These are phyloP conservation scores for Apostichopus parvimensis DNA, from an alignment of 35 echinoderm and acorn worm species.

Conservation along the genomic window DNA sequence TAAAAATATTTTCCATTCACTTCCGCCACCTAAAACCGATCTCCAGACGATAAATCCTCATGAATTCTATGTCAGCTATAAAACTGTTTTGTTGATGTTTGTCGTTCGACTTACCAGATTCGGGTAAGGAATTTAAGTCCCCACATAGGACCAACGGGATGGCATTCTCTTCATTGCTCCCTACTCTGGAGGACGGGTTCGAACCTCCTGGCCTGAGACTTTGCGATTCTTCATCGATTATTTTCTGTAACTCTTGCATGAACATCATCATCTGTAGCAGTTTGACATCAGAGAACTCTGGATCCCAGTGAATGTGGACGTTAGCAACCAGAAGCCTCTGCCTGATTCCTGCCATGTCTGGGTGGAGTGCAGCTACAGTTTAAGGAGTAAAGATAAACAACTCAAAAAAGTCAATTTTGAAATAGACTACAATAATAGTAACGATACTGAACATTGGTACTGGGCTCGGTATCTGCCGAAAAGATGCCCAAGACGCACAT, in stretches of 20 bases:
- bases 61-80: not conserved
- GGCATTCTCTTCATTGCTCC: not conserved
- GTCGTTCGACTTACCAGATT: conserved; percentile 72
- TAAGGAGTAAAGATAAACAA: not conserved
- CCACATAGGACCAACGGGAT: conserved; percentile 92
- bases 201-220: conserved; percentile 91
- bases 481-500: too few species aligned
- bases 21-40: too few species aligned
- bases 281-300: conserved; percentile 92
- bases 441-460: too few species aligned
- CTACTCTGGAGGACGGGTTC: not conserved
- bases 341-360: conserved; percentile 54
- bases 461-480: too few species aligned
- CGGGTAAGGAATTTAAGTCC: conserved; percentile 97
- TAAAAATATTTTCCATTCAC: too few species aligned
- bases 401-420: too few species aligned
- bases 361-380: conserved; percentile 54
- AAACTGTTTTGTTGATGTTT: not conserved
- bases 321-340: conserved; percentile 86
- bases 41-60: not conserved
- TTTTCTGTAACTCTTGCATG: conserved; percentile 93
- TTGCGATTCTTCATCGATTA: conserved; percentile 80
- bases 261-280: conserved; percentile 99
- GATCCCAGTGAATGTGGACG: conserved; percentile 99
- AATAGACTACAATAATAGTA: too few species aligned